Base-by-base conservation (phyloP, 2,113 vertebrate genomes). In the Phrynosoma platyrhinos region DNA sequence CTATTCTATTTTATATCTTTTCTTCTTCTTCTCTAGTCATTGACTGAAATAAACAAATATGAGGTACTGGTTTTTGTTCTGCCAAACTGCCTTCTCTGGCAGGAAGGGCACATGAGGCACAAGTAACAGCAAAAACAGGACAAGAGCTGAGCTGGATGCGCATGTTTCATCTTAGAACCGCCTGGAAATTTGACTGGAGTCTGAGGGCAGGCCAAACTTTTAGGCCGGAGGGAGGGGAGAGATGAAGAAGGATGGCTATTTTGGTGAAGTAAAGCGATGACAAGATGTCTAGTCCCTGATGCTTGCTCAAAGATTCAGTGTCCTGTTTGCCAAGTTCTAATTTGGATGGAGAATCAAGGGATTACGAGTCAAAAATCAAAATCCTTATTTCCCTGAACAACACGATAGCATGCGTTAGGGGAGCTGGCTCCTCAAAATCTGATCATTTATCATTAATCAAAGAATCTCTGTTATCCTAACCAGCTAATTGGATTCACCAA, bases 141-240 rank as follows among this genome's bases (percentile, higher is more conserved):
- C 40, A 76, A 90, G 68, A 30, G 32, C 2, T 83, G 82, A 82
- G 94, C 90, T 0, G 36, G 91, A 83, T 91, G 87, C 64, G 85
- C 53, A 76, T 30, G 79, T 71, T 79, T 91, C 86, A 89, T 87
- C 82, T 68, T 53, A 85, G 87, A 92, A 90, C 72, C 78, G 32
- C 81, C 64, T 91, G 93, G 95, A 93, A 94, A 91, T 89, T 94
- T 90, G 89, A 62, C 74, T 87, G 89, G 87, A 87, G 58, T 47
- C n/a, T 86, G 88, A 92, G 88, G 92, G 87, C 77, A 91, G 92
- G 95, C 94, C 95, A 96, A 95, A 90, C 92, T 92, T 74, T 92
- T 88, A 87, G 89, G 87, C 84, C 77, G 90, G 76, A 30, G n/a
- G 47, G 85, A n/a, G 78, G 47, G 30, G 53, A 40, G 20, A 47